Evolutionary conservation across 2,113 vertebrate species (phyloP), one percentile per base, ranked within the genome.

Genomic region (Oreochromis niloticus): DNA sequence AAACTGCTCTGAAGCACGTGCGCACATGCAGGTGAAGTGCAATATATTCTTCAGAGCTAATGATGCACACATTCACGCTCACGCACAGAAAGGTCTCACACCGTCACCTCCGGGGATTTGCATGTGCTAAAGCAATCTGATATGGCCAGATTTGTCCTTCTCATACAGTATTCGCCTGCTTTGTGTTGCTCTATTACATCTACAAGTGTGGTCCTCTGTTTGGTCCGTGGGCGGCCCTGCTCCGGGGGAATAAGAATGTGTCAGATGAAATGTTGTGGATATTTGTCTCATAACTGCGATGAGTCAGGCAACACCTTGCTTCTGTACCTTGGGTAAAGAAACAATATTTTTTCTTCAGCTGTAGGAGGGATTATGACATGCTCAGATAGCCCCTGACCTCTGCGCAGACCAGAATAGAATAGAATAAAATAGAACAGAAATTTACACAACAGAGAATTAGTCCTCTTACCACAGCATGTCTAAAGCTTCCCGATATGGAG

Each of bases 221-320:
- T 71, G 75, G 78, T 80, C 85, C 13, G 90, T 88, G 90, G 90
- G 93, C 61, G 34, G 68, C 16, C 13, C 5, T 30, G 87, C 90
- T 63, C 50, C 86, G 27, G 91, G 91, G 91, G 91, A 92, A 90
- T 84, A 89, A 17, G 66, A 73, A 89, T 73, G 82, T 93, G 92
- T 89, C 87, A 85, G 88, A 91, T 86, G 86, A 88, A 89, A 85
- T 80, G 86, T 73, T 87, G 85, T 73, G 17, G 89, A 87, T 92
- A 89, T 91, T 93, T 91, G 91, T 89, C 90, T 93, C 92, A 82
- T 89, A 91, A 85, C 81, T 41, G 57, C 83, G 4, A 55, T 93
- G 94, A 93, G 88, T 92, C 94, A 91, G 87, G 61, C 80, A 88
- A 83, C 93, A 89, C 85, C 82, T 91, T 84, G 66, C 88, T 86